Percentiles rank a stretch among this genome's conserved stretches.
Conservation (phyloP, 1,140 invertebrate genomes). For the Coptotermes formosanus region DNA sequence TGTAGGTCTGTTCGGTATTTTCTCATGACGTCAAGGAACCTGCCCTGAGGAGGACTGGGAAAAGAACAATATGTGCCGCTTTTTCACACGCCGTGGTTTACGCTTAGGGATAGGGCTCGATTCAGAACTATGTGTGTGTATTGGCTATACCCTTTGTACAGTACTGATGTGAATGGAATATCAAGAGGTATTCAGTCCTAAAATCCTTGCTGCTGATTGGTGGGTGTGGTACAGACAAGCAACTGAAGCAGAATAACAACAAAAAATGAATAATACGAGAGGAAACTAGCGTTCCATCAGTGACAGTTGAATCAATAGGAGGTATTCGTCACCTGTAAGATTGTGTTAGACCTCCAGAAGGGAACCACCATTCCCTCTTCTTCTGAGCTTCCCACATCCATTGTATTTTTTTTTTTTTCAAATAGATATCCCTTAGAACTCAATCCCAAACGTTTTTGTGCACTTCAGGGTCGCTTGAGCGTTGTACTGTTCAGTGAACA, state of each 20-base stretch:
- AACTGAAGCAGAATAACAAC: slow-evolving; percentile 10
- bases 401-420: not conserved
- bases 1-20: not conserved
- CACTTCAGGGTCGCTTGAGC: not conserved
- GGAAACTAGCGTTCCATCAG: not conserved
- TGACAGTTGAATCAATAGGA: not conserved
- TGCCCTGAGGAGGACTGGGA: not conserved
- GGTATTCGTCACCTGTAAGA: not conserved
- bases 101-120: no score
- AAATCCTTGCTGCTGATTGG: not conserved
- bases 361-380: not conserved
- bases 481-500: no score
- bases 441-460: not conserved
- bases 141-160: not conserved
- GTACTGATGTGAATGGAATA: not conserved
- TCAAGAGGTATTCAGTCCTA: not conserved
- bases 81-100: not conserved
- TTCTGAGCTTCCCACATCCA: not conserved
- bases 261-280: not conserved
- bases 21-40: not conserved
- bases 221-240: slow-evolving; percentile 8
- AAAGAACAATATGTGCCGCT: not conserved
- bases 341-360: not conserved
- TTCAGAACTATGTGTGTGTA: not conserved
- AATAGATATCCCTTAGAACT: not conserved